Conservation (phyloP, 2,797 vertebrate species). For the Catharus ustulatus region DNA sequence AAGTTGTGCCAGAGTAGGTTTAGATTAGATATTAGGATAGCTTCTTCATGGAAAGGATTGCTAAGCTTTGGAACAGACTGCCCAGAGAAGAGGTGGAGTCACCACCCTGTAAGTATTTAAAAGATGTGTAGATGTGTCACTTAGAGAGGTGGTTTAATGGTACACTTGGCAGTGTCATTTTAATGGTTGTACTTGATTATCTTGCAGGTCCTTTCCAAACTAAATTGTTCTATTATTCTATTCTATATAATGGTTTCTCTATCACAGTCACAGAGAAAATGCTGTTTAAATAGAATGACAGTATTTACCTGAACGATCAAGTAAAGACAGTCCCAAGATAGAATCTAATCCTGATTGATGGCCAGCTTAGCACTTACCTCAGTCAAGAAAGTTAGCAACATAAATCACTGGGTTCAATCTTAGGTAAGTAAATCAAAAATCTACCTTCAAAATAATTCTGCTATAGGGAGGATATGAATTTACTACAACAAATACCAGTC, state of each 20-base stretch:
- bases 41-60: background rate
- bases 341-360: background rate
- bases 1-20: background rate
- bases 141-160: background rate
- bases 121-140: accelerated
- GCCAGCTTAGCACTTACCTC: background rate
- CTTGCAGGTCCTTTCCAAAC: background rate
- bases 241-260: background rate
- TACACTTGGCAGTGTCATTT: background rate
- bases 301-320: background rate
- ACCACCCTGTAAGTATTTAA: background rate
- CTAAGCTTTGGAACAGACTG: background rate
- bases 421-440: background rate
- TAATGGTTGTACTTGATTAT: background rate
- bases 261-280: background rate
- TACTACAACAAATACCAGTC: background rate
- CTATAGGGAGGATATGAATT: background rate
- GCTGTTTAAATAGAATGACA: background rate
- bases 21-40: background rate
- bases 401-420: background rate
- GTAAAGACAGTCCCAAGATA: background rate
- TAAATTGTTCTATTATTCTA: background rate
- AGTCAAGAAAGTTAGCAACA: background rate
- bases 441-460: background rate
- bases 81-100: background rate